Percentiles rank a stretch among this genome's conserved stretches.
Conservation (phyloP, 2,888 invertebrate species). For the Gari tellinella region DNA sequence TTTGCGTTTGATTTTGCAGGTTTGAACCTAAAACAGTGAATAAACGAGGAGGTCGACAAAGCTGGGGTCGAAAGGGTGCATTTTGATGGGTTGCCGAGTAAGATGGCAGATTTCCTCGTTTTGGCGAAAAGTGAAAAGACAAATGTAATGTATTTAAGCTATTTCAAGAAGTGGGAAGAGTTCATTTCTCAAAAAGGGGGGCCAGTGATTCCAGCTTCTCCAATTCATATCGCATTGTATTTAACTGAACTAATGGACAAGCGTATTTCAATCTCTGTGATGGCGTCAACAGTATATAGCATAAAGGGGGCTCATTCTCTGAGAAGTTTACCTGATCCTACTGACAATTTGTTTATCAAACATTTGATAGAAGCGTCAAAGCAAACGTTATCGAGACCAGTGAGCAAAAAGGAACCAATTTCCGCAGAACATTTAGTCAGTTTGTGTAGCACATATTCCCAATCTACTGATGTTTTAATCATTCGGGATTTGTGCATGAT, state of each 20-base stretch:
- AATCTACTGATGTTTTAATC: too few species aligned
- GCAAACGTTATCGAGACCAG: constrained; percentile 22
- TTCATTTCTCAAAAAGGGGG: constrained; percentile 31
- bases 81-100: constrained; percentile 13
- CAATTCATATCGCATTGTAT: constrained; percentile 38
- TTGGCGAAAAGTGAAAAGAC: too few species aligned
- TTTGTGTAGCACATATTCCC: constrained; percentile 36
- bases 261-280: constrained; percentile 18
- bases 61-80: constrained; percentile 4
- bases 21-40: constrained; percentile 5
- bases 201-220: constrained; percentile 34
- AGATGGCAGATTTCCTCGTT: constrained; percentile 30
- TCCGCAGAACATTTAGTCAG: constrained; percentile 26
- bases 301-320: constrained; percentile 43
- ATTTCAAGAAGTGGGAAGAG: constrained; percentile 34
- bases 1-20: constrained; percentile 14
- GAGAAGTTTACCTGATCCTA: constrained; percentile 28
- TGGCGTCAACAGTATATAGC: constrained; percentile 24
- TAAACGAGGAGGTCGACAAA: not conserved
- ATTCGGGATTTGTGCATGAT: too few species aligned
- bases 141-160: too few species aligned
- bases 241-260: constrained; percentile 42
- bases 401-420: constrained; percentile 45
- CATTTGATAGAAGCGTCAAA: constrained; percentile 43
- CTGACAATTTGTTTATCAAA: constrained; percentile 42